Evolutionary conservation across 2,113 vertebrate species (phyloP).

Genomic region (Ailuropoda melanoleuca): DNA sequence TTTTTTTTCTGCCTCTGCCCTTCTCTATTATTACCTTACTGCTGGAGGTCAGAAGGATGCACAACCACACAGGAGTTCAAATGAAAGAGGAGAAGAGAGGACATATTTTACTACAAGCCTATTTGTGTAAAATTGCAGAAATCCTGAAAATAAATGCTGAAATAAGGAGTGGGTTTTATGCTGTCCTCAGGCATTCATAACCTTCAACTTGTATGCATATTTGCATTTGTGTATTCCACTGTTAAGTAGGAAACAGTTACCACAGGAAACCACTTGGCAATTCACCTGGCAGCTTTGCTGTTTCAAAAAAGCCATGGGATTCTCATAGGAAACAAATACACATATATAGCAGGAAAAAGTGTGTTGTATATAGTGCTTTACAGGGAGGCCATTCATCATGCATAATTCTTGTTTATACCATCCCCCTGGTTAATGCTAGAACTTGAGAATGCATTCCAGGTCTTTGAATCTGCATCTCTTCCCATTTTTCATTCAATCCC

Average conservation of each 20-base stretch:
- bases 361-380: background rate
- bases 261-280: background rate
- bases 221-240: background rate
- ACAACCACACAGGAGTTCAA: background rate
- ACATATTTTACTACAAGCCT: background rate
- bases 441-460: background rate
- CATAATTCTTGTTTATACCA: background rate
- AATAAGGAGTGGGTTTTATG: background rate
- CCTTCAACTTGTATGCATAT: constrained; percentile 18
- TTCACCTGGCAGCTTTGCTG: background rate
- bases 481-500: background rate
- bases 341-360: background rate
- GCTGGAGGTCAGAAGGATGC: background rate
- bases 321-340: background rate
- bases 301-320: constrained; percentile 5
- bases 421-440: background rate
- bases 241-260: background rate
- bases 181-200: background rate
- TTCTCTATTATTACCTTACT: constrained; percentile 3
- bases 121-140: constrained; percentile 22
- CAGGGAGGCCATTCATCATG: background rate
- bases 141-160: constrained; percentile 45
- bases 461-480: background rate
- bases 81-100: constrained; percentile 25
- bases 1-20: background rate